These are phyloP conservation scores for Chaetodon auriga DNA, from an alignment of 2,113 vertebrate genomes.

Conservation along the genomic window DNA sequence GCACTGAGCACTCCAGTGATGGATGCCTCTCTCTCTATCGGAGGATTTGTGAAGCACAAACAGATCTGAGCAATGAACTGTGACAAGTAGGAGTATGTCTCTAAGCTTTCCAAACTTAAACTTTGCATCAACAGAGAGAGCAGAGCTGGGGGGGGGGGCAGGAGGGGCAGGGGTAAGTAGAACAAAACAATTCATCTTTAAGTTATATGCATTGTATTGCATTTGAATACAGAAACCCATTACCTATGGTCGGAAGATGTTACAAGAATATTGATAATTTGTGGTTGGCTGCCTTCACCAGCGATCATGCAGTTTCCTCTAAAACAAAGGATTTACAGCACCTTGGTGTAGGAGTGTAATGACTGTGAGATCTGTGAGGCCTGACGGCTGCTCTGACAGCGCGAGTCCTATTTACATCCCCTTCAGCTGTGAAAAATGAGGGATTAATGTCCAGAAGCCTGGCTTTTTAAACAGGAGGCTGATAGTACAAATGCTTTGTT, in stretches of 20 bases:
- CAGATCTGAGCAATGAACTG: slow-evolving; percentile 83
- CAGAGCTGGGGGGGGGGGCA: background rate
- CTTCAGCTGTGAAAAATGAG: slow-evolving; percentile 76
- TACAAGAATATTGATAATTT: slow-evolving; percentile 68
- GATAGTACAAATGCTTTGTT: slow-evolving; percentile 56
- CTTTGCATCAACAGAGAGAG: slow-evolving; percentile 66
- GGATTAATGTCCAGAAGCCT: slow-evolving; percentile 77
- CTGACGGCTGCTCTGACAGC: slow-evolving; percentile 72
- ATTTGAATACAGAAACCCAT: slow-evolving; percentile 33
- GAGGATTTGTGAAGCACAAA: slow-evolving; percentile 85
- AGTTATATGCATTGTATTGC: slow-evolving; percentile 39
- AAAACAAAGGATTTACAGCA: slow-evolving; percentile 79
- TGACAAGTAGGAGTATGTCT: slow-evolving; percentile 81
- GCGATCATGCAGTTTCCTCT: slow-evolving; percentile 75
- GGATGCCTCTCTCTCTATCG: slow-evolving; percentile 83
- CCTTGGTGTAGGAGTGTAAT: slow-evolving; percentile 71
- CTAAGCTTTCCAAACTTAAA: slow-evolving; percentile 76
- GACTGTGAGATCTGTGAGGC: slow-evolving; percentile 73
- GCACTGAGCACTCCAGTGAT: slow-evolving; percentile 72
- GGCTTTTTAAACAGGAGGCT: slow-evolving; percentile 64
- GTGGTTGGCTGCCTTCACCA: slow-evolving; percentile 68
- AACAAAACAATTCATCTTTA: slow-evolving; percentile 46
- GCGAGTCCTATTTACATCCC: slow-evolving; percentile 72
- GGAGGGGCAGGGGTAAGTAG: slow-evolving; percentile 6
- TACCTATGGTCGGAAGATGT: slow-evolving; percentile 12